A percentile compares a stretch with the other conserved stretches of the same genome.
Evolutionary conservation across 1,140 invertebrate genomes (phyloP).

Genomic region (Arctopsyche grandis): DNA sequence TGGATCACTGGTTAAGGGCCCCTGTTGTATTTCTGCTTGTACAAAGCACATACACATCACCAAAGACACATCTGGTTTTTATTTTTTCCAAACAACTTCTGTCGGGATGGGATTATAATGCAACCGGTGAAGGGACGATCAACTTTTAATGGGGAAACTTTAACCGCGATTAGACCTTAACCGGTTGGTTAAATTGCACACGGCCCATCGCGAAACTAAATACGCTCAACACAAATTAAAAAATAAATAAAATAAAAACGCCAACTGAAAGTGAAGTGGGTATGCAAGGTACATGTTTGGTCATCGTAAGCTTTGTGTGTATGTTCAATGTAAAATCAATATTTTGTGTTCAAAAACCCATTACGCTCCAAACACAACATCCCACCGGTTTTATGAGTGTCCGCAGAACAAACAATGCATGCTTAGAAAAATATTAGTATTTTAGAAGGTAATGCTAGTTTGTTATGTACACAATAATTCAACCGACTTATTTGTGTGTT

Average conservation of each 20-base stretch:
- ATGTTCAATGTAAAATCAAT: constrained; percentile 22
- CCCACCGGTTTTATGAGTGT: constrained; percentile 25
- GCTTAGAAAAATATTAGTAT: constrained; percentile 11
- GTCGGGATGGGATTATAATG: background rate
- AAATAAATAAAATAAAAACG: background rate
- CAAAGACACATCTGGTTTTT: constrained; percentile 14
- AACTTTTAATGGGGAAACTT: constrained; percentile 2
- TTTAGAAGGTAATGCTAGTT: background rate
- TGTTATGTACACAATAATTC: background rate
- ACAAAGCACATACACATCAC: background rate
- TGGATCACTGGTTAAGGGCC: too few relatives aligned
- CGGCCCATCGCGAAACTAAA: background rate
- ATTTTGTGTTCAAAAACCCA: constrained; percentile 29
- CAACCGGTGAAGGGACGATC: background rate
- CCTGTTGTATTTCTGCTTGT: too few relatives aligned
- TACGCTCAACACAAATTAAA: too few relatives aligned
- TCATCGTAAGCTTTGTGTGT: constrained; percentile 10
- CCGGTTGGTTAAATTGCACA: background rate
- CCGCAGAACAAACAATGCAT: background rate
- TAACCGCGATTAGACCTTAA: background rate
- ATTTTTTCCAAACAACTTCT: constrained; percentile 21
- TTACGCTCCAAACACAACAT: constrained; percentile 30
- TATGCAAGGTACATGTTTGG: background rate
- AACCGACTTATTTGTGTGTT: background rate
- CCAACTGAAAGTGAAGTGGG: background rate